These are phyloP conservation scores for Temnothorax nylanderi DNA, from an alignment of 1,140 invertebrate species.

Conservation along the genomic window DNA sequence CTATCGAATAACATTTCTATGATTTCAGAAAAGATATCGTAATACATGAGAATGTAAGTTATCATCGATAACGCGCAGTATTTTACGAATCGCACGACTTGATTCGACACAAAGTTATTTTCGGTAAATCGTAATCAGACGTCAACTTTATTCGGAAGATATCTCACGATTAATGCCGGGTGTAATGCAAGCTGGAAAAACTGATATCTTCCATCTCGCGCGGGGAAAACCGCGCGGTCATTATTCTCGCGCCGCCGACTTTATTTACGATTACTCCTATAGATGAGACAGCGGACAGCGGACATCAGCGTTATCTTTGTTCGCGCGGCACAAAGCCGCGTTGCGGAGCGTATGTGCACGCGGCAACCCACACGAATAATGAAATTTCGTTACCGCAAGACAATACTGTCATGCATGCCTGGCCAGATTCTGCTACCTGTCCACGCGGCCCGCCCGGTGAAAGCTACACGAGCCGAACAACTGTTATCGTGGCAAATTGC, in stretches of 20 bases:
- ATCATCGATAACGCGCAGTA: neutral
- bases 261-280: constrained; percentile 39
- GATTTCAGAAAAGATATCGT: neutral
- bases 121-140: neutral
- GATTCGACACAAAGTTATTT: neutral
- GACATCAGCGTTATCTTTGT: constrained; percentile 61
- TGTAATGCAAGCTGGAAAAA: neutral
- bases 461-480: constrained; percentile 54
- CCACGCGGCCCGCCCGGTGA: constrained; percentile 24
- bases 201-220: neutral
- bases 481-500: constrained; percentile 67
- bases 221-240: neutral
- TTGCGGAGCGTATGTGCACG: constrained; percentile 31
- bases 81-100: neutral
- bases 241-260: constrained; percentile 25
- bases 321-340: constrained; percentile 56
- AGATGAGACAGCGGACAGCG: constrained; percentile 55
- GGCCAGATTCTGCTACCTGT: constrained; percentile 52
- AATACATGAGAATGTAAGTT: neutral
- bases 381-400: constrained; percentile 69
- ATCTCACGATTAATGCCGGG: neutral
- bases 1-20: neutral
- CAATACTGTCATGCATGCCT: constrained; percentile 61
- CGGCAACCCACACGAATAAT: constrained; percentile 55
- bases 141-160: neutral